Evolutionary conservation across 1,140 invertebrate genomes (phyloP).

Genomic region (Ridgeia piscesae): DNA sequence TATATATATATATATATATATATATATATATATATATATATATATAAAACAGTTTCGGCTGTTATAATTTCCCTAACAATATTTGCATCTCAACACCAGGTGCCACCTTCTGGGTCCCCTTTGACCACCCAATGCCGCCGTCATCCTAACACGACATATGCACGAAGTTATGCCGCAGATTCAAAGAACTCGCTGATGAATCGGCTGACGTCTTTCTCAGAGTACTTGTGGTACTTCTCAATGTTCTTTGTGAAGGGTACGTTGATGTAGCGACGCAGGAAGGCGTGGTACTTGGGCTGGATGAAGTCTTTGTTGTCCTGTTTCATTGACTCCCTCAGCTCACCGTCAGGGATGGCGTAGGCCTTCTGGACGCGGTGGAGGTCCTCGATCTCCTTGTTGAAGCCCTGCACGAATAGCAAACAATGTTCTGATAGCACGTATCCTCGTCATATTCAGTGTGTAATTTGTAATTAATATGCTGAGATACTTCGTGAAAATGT

Average conservation of each 20-base stretch:
- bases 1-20: no score
- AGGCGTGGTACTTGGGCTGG: slow-evolving; percentile 64
- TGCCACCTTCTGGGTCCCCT: no score
- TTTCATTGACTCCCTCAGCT: slow-evolving; percentile 79
- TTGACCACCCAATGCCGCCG: not conserved
- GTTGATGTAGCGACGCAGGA: slow-evolving; percentile 65
- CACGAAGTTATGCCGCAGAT: slow-evolving; percentile 61
- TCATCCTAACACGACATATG: not conserved
- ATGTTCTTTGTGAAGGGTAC: slow-evolving; percentile 88
- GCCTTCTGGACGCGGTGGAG: slow-evolving; percentile 75
- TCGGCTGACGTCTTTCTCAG: slow-evolving; percentile 74
- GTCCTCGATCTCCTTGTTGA: slow-evolving; percentile 95
- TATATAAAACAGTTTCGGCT: no score
- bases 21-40: no score
- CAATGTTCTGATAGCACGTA: no score
- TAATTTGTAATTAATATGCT: no score
- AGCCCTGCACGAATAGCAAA: slow-evolving; percentile 66
- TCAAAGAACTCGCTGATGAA: slow-evolving; percentile 85
- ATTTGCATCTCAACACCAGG: no score
- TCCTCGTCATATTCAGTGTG: no score
- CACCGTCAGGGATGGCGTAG: slow-evolving; percentile 90
- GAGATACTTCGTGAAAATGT: no score
- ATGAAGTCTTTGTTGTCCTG: slow-evolving; percentile 83
- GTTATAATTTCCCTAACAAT: not conserved
- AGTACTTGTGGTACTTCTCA: slow-evolving; percentile 84